Evolutionary conservation across 2,888 invertebrate genomes (phyloP).

Genomic region (Melikaiella ostensackeni): DNA sequence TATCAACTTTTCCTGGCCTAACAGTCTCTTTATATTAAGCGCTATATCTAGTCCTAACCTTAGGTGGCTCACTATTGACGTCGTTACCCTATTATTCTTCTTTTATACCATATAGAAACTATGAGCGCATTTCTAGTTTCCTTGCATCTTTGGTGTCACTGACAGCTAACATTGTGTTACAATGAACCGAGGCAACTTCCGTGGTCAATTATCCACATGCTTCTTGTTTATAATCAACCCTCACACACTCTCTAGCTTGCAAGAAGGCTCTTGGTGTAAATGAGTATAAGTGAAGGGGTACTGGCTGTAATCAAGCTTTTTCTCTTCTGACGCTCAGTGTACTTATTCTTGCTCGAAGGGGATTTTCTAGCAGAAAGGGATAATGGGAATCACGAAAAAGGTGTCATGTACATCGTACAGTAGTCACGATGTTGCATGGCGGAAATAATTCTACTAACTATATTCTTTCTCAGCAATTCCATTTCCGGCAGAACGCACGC

Average conservation of each 20-base stretch:
- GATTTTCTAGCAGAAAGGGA: slow-evolving; percentile 14
- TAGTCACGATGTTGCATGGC: slow-evolving; percentile 47
- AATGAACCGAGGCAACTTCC: slow-evolving; percentile 2
- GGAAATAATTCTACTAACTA: slow-evolving; percentile 49
- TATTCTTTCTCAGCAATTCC: slow-evolving; percentile 41
- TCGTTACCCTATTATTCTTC: no score
- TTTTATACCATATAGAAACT: neutral
- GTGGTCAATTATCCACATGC: slow-evolving; percentile 28
- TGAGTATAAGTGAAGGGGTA: slow-evolving; percentile 22
- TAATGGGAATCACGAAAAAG: slow-evolving; percentile 49
- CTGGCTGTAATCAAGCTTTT: slow-evolving; percentile 27
- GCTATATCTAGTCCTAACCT: no score
- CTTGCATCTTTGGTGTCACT: neutral
- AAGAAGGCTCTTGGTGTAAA: slow-evolving; percentile 16
- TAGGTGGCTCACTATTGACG: no score
- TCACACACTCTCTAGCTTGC: slow-evolving; percentile 1
- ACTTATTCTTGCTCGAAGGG: neutral
- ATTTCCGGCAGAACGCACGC: slow-evolving; percentile 21
- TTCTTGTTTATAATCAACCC: slow-evolving; percentile 27
- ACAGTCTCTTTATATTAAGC: no score
- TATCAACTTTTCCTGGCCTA: no score
- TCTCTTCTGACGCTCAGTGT: neutral
- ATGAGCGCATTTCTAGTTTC: neutral
- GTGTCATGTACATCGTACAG: slow-evolving; percentile 50
- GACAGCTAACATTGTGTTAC: neutral